Percentiles rank a stretch among this genome's conserved stretches.
phyloP scores from a whole-genome alignment of 2,888 invertebrate genomes.

The Conops quadrifasciatus region DNA sequence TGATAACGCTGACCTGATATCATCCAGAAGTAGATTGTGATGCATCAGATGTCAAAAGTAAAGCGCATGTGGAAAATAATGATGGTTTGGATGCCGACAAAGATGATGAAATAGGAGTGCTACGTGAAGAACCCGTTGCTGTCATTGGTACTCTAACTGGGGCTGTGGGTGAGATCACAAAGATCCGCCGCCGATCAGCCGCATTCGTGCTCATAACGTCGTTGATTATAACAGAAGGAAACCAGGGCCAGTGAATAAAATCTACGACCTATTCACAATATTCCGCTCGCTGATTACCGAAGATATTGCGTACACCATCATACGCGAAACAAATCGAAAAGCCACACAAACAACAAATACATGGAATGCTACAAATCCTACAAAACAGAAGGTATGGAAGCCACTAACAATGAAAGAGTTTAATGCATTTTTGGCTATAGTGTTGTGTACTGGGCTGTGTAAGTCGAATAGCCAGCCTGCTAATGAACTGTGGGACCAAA shows the following conservation, averaged over 20 bases:
- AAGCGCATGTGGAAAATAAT: no score
- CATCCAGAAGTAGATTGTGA: no score
- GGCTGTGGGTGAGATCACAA: no score
- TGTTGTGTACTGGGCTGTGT: not conserved
- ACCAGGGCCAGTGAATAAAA: not conserved
- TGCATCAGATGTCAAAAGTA: no score
- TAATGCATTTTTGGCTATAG: not conserved
- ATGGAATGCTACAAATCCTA: not conserved
- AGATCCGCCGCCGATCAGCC: no score
- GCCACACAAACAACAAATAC: not conserved
- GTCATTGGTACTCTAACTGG: no score
- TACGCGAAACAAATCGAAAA: not conserved
- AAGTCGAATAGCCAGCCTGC: not conserved
- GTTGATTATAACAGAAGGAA: not conserved
- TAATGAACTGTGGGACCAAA: not conserved
- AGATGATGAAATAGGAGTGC: no score
- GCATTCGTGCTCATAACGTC: no score
- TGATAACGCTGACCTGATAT: no score
- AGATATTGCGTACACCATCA: not conserved
- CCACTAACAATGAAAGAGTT: slow-evolving; percentile 3
- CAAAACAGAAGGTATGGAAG: not conserved
- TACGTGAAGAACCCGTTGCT: no score
- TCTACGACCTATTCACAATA: not conserved
- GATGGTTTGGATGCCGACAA: no score
- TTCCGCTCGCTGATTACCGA: slow-evolving; percentile 5